These are phyloP conservation scores for Luidia sarsii DNA, from an alignment of 53 echinoderm and acorn worm species.

Conservation along the genomic window DNA sequence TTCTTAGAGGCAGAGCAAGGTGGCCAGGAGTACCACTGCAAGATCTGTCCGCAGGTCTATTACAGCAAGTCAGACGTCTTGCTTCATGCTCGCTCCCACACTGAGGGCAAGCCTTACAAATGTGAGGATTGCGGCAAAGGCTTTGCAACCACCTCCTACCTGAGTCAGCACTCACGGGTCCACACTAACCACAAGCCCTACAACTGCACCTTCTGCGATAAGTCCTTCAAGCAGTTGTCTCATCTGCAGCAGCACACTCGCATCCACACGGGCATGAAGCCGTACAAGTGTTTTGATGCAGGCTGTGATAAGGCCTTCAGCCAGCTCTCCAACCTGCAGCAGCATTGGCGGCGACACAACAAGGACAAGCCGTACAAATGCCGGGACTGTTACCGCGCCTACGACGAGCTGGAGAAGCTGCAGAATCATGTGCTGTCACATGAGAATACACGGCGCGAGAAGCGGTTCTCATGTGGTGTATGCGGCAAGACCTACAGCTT, in stretches of 20 bases:
- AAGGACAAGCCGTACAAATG: conserved; percentile 99
- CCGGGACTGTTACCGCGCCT: conserved; percentile 93
- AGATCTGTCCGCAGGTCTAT: conserved; percentile 88
- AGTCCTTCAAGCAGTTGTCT: conserved; percentile 93
- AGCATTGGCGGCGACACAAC: conserved; percentile 94
- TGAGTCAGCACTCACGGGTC: conserved; percentile 91
- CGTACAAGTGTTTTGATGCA: conserved; percentile 78
- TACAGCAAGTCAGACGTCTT: conserved; percentile 90
- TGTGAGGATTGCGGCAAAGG: conserved; percentile 90
- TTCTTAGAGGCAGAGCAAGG: conserved; percentile 47
- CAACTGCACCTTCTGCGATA: conserved; percentile 87
- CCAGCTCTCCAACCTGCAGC: conserved; percentile 94
- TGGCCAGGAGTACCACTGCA: conserved; percentile 86
- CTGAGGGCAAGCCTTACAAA: conserved; percentile 92
- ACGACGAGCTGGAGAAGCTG: conserved; percentile 86
- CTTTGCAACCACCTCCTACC: conserved; percentile 90
- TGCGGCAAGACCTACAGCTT: conserved; percentile 93
- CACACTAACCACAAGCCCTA: conserved; percentile 97
- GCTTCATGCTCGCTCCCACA: conserved; percentile 88
- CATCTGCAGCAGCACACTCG: conserved; percentile 98
- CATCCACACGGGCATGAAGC: conserved; percentile 93
- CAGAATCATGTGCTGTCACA: conserved; percentile 91
- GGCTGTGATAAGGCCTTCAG: conserved; percentile 98
- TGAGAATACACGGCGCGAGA: conserved; percentile 89
- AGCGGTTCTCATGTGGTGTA: conserved; percentile 83